Evolutionary conservation across 2,888 invertebrate species (phyloP).

Genomic region (Drosophila infuscata): DNA sequence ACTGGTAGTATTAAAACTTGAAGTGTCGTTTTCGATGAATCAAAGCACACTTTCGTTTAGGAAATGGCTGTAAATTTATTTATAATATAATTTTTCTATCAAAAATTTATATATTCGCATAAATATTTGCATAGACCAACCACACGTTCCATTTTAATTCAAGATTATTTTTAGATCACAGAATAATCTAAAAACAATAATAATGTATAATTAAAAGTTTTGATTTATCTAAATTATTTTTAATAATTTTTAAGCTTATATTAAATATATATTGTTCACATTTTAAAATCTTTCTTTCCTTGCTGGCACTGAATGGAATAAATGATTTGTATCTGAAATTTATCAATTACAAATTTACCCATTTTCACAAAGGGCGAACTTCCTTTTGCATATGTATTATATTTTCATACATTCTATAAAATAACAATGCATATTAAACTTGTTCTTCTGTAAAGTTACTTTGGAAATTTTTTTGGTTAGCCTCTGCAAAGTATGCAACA

Average conservation of each 20-base stretch:
- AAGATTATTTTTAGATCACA: not conserved
- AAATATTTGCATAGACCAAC: not conserved
- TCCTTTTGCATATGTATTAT: constrained; percentile 3
- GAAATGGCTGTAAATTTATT: not conserved
- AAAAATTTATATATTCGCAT: not conserved
- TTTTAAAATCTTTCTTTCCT: not conserved
- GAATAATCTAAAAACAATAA: not conserved
- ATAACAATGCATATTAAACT: not conserved
- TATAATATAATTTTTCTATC: not conserved
- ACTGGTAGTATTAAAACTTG: not conserved
- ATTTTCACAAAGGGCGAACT: constrained; percentile 19
- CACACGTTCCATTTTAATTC: not conserved
- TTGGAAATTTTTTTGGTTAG: not conserved
- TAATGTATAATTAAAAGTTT: not conserved
- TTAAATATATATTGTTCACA: not conserved
- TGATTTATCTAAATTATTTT: not conserved
- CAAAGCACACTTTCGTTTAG: not conserved
- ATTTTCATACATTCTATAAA: not conserved
- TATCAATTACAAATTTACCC: not conserved
- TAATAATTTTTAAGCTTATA: not conserved
- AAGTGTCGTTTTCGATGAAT: not conserved
- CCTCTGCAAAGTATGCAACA: constrained; percentile 20
- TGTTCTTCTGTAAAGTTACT: not conserved
- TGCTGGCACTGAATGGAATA: constrained; percentile 18
- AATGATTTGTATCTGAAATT: constrained; percentile 10